phyloP scores from a whole-genome alignment of 2,113 vertebrate genomes.

The Scortum barcoo region DNA sequence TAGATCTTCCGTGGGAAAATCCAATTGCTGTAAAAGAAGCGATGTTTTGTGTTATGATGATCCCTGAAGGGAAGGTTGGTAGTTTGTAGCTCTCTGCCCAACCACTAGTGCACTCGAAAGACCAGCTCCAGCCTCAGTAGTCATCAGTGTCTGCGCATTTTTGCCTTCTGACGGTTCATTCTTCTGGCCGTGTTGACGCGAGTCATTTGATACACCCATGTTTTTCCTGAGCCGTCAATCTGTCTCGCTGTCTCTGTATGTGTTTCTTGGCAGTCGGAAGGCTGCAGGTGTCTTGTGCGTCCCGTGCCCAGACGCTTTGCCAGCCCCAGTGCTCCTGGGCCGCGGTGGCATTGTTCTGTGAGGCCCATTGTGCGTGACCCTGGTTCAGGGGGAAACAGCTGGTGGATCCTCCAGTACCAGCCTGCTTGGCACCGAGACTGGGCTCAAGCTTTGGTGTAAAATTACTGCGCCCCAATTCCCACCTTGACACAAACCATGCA shows the following conservation, averaged over 20 bases:
- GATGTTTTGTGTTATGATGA: conserved; percentile 20
- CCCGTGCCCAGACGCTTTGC: conserved; percentile 55
- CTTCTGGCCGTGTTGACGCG: conserved; percentile 36
- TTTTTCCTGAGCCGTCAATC: conserved; percentile 51
- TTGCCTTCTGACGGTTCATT: conserved; percentile 31
- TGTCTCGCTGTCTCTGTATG: conserved; percentile 38
- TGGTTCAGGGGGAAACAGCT: conserved; percentile 83
- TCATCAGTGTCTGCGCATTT: conserved; percentile 25
- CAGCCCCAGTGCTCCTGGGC: conserved; percentile 64
- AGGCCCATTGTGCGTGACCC: conserved; percentile 76
- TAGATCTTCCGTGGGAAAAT: conserved; percentile 24
- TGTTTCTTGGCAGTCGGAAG: conserved; percentile 67
- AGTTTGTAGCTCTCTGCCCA: conserved; percentile 4
- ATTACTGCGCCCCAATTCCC: conserved; percentile 32
- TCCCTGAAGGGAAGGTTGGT: conserved; percentile 9
- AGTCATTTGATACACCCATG: conserved; percentile 45
- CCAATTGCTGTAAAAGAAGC: neutral
- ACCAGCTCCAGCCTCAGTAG: neutral
- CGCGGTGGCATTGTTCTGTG: conserved; percentile 76
- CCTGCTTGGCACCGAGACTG: conserved; percentile 64
- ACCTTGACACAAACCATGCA: conserved; percentile 54
- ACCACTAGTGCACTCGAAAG: neutral
- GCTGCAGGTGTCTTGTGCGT: conserved; percentile 78
- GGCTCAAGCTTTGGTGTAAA: conserved; percentile 40
- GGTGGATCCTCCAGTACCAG: conserved; percentile 74